Evolutionary conservation across 1,140 invertebrate genomes (phyloP).

Genomic region (Cotesia chilonis): DNA sequence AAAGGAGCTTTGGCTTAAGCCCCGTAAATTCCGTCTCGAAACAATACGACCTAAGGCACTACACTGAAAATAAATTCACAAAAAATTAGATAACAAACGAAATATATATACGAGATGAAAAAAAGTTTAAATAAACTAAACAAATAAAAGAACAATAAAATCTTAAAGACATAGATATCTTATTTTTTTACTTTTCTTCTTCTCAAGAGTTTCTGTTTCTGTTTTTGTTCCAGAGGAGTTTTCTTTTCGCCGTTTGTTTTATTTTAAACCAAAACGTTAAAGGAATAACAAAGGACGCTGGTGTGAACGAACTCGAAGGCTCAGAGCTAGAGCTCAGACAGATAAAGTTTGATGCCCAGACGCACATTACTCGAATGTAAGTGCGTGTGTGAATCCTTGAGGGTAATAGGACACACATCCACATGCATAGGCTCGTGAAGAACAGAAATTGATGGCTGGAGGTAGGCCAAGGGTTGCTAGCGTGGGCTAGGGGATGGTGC

Average conservation of each 20-base stretch:
- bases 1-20: conserved; percentile 15
- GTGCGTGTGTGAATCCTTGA: conserved; percentile 18
- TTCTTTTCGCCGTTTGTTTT: conserved; percentile 8
- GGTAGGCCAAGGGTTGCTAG: conserved; percentile 27
- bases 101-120: too few relatives aligned
- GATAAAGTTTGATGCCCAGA: conserved; percentile 32
- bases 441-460: conserved; percentile 1
- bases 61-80: neutral
- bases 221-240: neutral
- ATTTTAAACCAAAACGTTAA: neutral
- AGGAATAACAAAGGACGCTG: conserved; percentile 9
- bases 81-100: too few relatives aligned
- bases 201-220: too few relatives aligned
- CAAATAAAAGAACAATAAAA: too few relatives aligned
- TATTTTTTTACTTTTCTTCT: neutral
- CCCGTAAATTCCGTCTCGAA: conserved; percentile 18
- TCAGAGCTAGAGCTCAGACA: neutral
- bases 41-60: neutral
- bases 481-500: conserved; percentile 29
- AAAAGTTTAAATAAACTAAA: too few relatives aligned
- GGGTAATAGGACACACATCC: conserved; percentile 4
- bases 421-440: neutral
- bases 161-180: conserved; percentile 10
- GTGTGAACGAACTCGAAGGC: conserved; percentile 35
- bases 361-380: conserved; percentile 24